Evolutionary conservation across 2,113 vertebrate species (phyloP).

Genomic region (Geothlypis trichas): DNA sequence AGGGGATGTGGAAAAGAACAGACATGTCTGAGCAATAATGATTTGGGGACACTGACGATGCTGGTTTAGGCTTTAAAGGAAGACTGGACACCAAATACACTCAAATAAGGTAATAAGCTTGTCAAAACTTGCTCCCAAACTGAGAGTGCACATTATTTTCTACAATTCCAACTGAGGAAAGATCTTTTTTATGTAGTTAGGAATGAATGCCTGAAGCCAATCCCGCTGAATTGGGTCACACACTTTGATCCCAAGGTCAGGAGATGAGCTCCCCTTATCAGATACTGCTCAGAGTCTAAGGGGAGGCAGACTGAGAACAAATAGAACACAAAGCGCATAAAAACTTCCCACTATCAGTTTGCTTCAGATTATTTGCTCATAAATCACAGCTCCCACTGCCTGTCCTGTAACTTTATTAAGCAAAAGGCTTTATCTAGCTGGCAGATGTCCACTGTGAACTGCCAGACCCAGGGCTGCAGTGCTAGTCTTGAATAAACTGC

Average conservation of each 20-base stretch:
- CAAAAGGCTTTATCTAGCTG: not conserved
- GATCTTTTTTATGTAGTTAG: not conserved
- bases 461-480: not conserved
- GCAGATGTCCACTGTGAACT: not conserved
- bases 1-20: no score
- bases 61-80: not conserved
- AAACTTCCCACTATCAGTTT: not conserved
- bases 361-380: not conserved
- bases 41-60: rapidly evolving
- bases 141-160: not conserved
- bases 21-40: no score
- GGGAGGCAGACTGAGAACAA: not conserved
- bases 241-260: not conserved
- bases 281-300: not conserved
- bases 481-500: not conserved
- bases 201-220: not conserved
- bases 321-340: not conserved
- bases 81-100: not conserved
- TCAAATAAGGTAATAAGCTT: not conserved
- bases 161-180: not conserved
- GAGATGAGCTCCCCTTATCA: not conserved
- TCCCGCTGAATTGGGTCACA: rapidly evolving
- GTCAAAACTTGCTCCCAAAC: not conserved
- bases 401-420: not conserved
- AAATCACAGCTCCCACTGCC: not conserved